Percentiles rank a stretch among this genome's conserved stretches.
Conservation (phyloP, 35 echinoderm and acorn worm species). For the Lytechinus pictus region DNA sequence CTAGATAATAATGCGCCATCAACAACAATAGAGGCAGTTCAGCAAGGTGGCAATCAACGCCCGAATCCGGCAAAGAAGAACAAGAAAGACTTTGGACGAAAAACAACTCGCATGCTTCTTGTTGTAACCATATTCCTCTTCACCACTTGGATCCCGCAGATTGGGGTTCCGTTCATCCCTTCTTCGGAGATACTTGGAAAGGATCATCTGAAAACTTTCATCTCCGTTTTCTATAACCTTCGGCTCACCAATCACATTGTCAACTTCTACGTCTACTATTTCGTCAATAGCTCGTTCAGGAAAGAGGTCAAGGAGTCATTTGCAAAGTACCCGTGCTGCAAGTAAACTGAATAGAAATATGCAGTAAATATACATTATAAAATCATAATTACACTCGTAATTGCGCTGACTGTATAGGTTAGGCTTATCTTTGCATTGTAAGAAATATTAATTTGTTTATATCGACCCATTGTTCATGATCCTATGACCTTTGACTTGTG, state of each 20-base stretch:
- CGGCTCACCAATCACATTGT: not conserved
- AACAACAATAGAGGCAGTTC: too few relatives aligned
- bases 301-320: not conserved
- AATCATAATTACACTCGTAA: too few relatives aligned
- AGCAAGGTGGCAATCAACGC: too few relatives aligned
- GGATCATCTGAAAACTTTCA: not conserved
- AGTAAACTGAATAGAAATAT: not conserved
- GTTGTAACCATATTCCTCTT: not conserved
- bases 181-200: not conserved
- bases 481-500: too few relatives aligned
- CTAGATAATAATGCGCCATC: too few relatives aligned
- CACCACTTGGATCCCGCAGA: not conserved
- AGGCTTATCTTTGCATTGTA: too few relatives aligned
- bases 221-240: not conserved
- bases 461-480: too few relatives aligned
- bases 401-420: too few relatives aligned
- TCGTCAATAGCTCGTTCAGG: not conserved
- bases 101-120: not conserved
- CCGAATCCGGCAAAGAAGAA: not conserved
- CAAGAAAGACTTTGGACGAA: not conserved
- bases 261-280: constrained; percentile 14
- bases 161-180: not conserved
- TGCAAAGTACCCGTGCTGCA: not conserved
- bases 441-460: too few relatives aligned
- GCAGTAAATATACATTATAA: too few relatives aligned